These are phyloP conservation scores for Cremastobaeus sp. DNA, from an alignment of 2,888 invertebrate genomes.

Conservation along the genomic window DNA sequence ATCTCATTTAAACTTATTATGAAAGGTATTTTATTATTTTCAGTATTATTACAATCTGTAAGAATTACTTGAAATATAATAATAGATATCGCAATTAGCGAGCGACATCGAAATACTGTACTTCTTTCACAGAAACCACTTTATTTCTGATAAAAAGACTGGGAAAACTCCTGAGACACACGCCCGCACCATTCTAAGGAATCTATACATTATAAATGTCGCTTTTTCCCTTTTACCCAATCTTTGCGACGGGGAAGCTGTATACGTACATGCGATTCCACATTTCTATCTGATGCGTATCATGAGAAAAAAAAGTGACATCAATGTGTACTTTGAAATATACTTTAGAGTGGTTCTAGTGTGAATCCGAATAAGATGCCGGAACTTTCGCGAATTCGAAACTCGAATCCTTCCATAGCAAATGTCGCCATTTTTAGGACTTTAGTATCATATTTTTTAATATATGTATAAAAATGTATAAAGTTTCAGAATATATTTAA, in stretches of 20 bases:
- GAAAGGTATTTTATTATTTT: no score
- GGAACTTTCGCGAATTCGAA: constrained; percentile 25
- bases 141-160: constrained; percentile 65
- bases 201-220: constrained; percentile 73
- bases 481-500: no score
- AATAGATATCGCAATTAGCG: no score
- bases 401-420: constrained; percentile 6
- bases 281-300: constrained; percentile 43
- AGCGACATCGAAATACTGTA: constrained; percentile 66
- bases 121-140: constrained; percentile 68
- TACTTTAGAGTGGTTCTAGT: constrained; percentile 49
- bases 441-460: constrained; percentile 13
- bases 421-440: constrained; percentile 7
- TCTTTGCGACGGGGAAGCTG: constrained; percentile 35
- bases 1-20: no score
- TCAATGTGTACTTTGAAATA: constrained; percentile 54
- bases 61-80: no score
- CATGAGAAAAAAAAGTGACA: constrained; percentile 53
- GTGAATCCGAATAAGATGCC: constrained; percentile 31
- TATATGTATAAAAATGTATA: constrained; percentile 7
- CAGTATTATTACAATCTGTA: no score
- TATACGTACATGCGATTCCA: constrained; percentile 36
- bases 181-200: constrained; percentile 70
- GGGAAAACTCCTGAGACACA: constrained; percentile 72
- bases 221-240: constrained; percentile 54